Conservation (phyloP, 1,140 invertebrate genomes). For the Capitella teleta region DNA sequence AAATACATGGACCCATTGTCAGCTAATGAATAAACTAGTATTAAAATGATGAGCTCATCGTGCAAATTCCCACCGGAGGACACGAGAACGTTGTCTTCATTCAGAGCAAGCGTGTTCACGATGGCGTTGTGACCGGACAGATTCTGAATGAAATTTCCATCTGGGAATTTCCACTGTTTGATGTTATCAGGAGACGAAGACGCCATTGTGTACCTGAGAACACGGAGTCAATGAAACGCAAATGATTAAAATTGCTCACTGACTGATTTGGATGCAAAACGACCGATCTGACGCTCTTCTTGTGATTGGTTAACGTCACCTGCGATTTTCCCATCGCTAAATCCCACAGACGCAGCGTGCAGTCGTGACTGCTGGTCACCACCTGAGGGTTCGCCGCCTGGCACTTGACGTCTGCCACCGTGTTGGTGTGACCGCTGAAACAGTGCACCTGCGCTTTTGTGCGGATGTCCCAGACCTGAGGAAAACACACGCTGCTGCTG, state of each 20-base stretch:
- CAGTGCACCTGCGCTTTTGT: constrained; percentile 98
- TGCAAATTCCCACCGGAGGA: constrained; percentile 61
- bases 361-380: constrained; percentile 58
- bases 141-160: constrained; percentile 97
- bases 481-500: background rate
- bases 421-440: constrained; percentile 91
- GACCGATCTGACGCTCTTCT: constrained; percentile 90
- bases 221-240: constrained; percentile 8
- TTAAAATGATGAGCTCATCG: background rate
- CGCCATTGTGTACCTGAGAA: constrained; percentile 77
- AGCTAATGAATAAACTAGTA: too few relatives aligned
- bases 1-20: constrained; percentile 98
- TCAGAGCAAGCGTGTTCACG: constrained; percentile 89
- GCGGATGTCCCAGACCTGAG: constrained; percentile 83
- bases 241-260: constrained; percentile 25
- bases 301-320: constrained; percentile 95
- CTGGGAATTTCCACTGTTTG: constrained; percentile 97
- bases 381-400: constrained; percentile 87
- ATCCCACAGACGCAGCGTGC: constrained; percentile 86
- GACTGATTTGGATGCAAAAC: constrained; percentile 79
- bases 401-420: constrained; percentile 83
- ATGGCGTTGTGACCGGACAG: constrained; percentile 95
- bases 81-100: constrained; percentile 85
- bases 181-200: constrained; percentile 97
- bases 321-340: constrained; percentile 87